Base-by-base conservation (phyloP, 2,113 vertebrate species). In the Sus scrofa region DNA sequence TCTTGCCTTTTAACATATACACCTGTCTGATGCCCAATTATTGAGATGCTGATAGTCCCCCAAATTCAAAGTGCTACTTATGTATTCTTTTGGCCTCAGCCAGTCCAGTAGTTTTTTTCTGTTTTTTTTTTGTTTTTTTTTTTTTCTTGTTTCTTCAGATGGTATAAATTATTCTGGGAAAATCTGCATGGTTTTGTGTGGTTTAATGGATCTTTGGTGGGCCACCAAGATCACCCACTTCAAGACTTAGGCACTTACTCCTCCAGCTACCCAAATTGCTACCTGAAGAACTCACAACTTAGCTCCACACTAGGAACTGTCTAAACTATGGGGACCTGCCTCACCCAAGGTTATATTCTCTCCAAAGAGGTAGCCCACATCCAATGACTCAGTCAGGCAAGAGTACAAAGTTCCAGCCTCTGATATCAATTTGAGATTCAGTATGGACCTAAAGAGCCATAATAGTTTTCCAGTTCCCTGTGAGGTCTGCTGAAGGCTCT, bases 61-160 rank as follows among this genome's bases (percentile, higher is more conserved):
- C 9, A 44, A 19, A 62, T 77, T 92, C n/a, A 73, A 90, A 88
- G 32, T 67, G 39, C 54, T 92, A 8, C 15, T 34, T 93, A 6
- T 79, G 8, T 75, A 16, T 90, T 79, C 67, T 24, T 92, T 97
- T 92, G 62, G 14, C 44, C 63, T 91, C 37, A 91, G 20, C 39
- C 2, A 82, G 11, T 44, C 13, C 37, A 82, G 7, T 26, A 68
- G n/a, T 84, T 85, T 37, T 77, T n/a, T n/a, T n/a, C n/a, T n/a
- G n/a, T n/a, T n/a, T n/a, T n/a, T 54, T 79, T 52, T 71, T 44
- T 30, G 19, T 52, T n/a, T n/a, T n/a, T n/a, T 54, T 79, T 52
- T 71, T 44, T 30, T 15, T 52, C 9, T 94, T 56, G 34, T 79
- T 95, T 67, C 34, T 81, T 94, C 30, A 79, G 26, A 85, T 62